Evolutionary conservation across 2,797 vertebrate species (phyloP), one percentile per base, ranked within the genome.

Genomic region (Furcifer pardalis): DNA sequence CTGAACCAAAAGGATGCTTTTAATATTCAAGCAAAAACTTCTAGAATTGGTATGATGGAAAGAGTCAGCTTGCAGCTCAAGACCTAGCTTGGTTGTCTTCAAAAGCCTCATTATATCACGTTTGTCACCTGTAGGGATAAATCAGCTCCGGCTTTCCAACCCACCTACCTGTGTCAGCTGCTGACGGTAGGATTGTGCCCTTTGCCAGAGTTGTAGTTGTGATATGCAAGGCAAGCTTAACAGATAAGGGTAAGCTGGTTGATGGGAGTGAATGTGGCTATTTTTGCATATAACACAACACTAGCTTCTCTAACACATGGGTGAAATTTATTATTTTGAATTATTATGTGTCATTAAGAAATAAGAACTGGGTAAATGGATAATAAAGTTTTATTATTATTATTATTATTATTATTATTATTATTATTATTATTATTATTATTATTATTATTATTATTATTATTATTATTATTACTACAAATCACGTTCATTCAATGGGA

Each of bases 1-100:
- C 78, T 82, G 85, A 90, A 82, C 77, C 85, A 89, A 89, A 93
- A 42, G 32, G 68, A 72, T 77, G 40, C 62, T 77, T 81, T 82
- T 77, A 82, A 77, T 82, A 86, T 90, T 87, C 86, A 85, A 30
- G 68, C 42, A 84, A 68, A 71, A 23, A 81, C 30, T 79, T 79
- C 82, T 79, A 6, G 1, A 7, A 3, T 63, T 79, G 30, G 32
- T 80, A 66, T 27, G 25, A 81, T 77, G 49, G 46, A 65, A 78
- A 77, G 62, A 7, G 42, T 44, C 21, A 72, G 60, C 75, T 2
- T 0, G 46, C 7, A 82, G 3, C 9, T n/a, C 30, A 83, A 4
- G 68, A 5, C 25, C 75, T 19, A 25, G 27, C 37, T 32, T 56
- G 73, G 12, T 40, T n/a, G 59, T 12, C 52, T 21, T 15, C 35